Base-by-base conservation (phyloP, 2,888 invertebrate genomes). In the Hedya salicella region DNA sequence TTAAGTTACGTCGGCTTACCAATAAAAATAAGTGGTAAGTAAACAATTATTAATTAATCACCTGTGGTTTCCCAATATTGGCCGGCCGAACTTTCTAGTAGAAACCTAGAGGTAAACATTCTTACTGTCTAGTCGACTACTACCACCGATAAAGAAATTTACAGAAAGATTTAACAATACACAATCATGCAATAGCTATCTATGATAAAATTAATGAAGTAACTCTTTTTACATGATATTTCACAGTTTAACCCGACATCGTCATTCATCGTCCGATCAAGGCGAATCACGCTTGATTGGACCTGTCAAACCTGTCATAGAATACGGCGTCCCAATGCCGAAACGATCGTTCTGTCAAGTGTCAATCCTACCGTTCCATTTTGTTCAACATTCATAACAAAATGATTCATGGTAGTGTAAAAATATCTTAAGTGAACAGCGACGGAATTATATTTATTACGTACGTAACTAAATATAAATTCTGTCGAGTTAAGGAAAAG, bases 221-320 rank as follows among this genome's bases (percentile, higher is more conserved):
- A 54, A 63, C 62, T 48, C 36, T 48, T 56, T 54, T 48, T 16
- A 63, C 62, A 62, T 36, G 25, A 63, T 48, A 54, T 44, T 16
- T 11, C 14, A 52, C 54, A 13, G 1, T 36, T 32, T 36, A 32
- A 16, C 46, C 39, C n/a, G n/a, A n/a, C n/a, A n/a, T 54, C 48
- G 54, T 63, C 48, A 48, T 30, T 44, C 46, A 25, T 14, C 39
- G 39, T 14, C 9, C 54, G 32, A 42, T 57, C 63, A 64, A 57
- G 48, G 62, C 16, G 50, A 50, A 57, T 64, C 64, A 57, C 42
- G 42, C 30, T 16, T 25, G 39, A 64, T 50, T 56, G 39, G 25
- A 19, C 46, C 40, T 54, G 60, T 66, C 66, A 66, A 60, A 61
- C 40, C 16, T 66, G 66, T 49, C 66, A 60, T 19, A 49, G 59